Evolutionary conservation across 2,113 vertebrate genomes (phyloP).

Genomic region (Heterotis niloticus): DNA sequence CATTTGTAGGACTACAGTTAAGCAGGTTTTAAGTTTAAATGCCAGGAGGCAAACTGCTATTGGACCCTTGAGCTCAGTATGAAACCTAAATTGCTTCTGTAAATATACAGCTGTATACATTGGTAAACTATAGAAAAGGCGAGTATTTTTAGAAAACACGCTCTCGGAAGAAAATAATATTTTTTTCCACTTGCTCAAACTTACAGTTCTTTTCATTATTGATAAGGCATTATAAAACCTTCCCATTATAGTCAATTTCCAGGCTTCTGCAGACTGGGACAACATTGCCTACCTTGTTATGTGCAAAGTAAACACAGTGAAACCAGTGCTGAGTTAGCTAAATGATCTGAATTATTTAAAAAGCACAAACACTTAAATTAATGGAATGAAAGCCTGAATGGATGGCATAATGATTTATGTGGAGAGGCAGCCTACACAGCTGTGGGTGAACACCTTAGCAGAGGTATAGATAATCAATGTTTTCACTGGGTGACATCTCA

Average conservation of each 20-base stretch:
- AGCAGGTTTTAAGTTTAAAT: background rate
- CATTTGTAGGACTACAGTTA: background rate
- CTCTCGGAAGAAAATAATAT: too few species aligned
- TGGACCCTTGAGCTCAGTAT: conserved; percentile 1
- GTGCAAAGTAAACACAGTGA: background rate
- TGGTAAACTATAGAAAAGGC: too few species aligned
- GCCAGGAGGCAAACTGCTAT: background rate
- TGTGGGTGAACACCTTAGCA: background rate
- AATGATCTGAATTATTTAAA: conserved; percentile 6
- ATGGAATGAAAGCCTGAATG: background rate
- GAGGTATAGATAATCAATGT: background rate
- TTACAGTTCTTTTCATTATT: too few species aligned
- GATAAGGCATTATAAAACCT: too few species aligned
- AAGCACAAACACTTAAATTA: background rate
- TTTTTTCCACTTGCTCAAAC: too few species aligned
- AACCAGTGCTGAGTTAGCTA: background rate
- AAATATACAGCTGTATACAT: background rate
- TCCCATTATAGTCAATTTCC: too few species aligned
- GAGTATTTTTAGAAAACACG: too few species aligned
- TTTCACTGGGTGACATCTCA: background rate
- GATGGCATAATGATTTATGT: background rate
- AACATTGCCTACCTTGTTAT: background rate
- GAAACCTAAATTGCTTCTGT: conserved; percentile 6
- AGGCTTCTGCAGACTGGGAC: background rate
- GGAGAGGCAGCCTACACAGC: background rate